These are phyloP conservation scores for Darevskia nairensis DNA, from an alignment of 2,797 vertebrate species.

Conservation along the genomic window DNA sequence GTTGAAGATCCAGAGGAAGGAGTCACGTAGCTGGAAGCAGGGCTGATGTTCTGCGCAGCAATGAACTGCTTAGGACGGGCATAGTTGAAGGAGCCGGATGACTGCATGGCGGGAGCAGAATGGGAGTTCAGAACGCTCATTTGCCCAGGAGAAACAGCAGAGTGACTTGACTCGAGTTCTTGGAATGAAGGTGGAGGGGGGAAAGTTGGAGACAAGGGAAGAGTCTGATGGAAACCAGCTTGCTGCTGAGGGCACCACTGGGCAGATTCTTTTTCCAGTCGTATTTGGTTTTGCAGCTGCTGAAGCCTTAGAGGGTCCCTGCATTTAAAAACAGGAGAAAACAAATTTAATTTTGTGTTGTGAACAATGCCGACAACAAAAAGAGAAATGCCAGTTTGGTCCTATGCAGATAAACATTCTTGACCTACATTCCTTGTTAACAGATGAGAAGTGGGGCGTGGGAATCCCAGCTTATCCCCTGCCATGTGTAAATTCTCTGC, in stretches of 20 bases:
- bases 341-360: not conserved
- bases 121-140: slow-evolving; percentile 83
- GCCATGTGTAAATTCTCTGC: not conserved
- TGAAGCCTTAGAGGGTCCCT: slow-evolving; percentile 92
- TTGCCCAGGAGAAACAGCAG: slow-evolving; percentile 72
- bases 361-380: not conserved
- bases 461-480: not conserved
- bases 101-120: slow-evolving; percentile 88
- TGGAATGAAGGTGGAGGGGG: slow-evolving; percentile 94
- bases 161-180: slow-evolving; percentile 86
- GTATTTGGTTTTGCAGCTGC: slow-evolving; percentile 94
- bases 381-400: not conserved
- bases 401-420: slow-evolving; percentile 8
- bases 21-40: slow-evolving; percentile 81
- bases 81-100: slow-evolving; percentile 95
- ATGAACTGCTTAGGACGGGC: slow-evolving; percentile 99
- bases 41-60: slow-evolving; percentile 90
- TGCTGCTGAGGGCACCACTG: slow-evolving; percentile 77
- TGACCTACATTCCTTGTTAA: not conserved
- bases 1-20: slow-evolving; percentile 91
- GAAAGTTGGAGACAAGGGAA: slow-evolving; percentile 88
- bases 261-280: slow-evolving; percentile 89
- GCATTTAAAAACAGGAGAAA: slow-evolving; percentile 62
- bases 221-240: slow-evolving; percentile 65
- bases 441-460: not conserved